Evolutionary conservation across 1,140 invertebrate species (phyloP).

Genomic region (Aphaenogaster rudis): DNA sequence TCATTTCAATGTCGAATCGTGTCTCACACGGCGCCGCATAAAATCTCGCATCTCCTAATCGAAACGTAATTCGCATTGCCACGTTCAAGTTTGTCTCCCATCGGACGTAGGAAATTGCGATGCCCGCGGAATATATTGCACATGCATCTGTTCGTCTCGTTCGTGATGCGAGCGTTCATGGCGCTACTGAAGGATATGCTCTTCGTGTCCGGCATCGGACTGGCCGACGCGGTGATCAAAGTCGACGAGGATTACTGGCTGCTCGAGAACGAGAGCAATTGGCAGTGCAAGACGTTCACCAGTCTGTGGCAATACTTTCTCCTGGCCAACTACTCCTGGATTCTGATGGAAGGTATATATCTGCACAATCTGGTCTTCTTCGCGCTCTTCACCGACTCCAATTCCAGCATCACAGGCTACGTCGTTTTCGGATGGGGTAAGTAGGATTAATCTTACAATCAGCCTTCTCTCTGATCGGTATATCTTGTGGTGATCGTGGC

Average conservation of each 20-base stretch:
- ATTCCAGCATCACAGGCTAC: slow-evolving; percentile 90
- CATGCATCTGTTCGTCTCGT: slow-evolving; percentile 91
- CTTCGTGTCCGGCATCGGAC: slow-evolving; percentile 88
- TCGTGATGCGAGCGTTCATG: slow-evolving; percentile 89
- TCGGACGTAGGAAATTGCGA: slow-evolving; percentile 88
- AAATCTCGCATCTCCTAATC: slow-evolving; percentile 30
- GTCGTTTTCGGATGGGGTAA: slow-evolving; percentile 92
- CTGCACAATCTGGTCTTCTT: slow-evolving; percentile 93
- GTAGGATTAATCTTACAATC: slow-evolving; percentile 52
- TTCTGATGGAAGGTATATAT: slow-evolving; percentile 94
- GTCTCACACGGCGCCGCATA: background rate
- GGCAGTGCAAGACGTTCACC: slow-evolving; percentile 91
- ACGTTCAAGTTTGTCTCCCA: slow-evolving; percentile 73
- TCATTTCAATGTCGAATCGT: background rate
- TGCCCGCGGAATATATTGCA: slow-evolving; percentile 91
- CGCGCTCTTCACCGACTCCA: slow-evolving; percentile 91
- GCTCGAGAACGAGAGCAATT: slow-evolving; percentile 86
- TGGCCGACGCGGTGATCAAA: slow-evolving; percentile 84
- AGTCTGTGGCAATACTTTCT: slow-evolving; percentile 91
- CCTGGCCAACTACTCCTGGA: slow-evolving; percentile 93
- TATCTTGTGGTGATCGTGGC: no score
- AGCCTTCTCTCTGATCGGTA: no score
- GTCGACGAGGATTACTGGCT: slow-evolving; percentile 83
- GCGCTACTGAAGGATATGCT: slow-evolving; percentile 89
- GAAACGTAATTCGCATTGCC: slow-evolving; percentile 52